These are phyloP conservation scores for Sinonovacula constricta DNA, from an alignment of 1,140 invertebrate species.

Conservation along the genomic window DNA sequence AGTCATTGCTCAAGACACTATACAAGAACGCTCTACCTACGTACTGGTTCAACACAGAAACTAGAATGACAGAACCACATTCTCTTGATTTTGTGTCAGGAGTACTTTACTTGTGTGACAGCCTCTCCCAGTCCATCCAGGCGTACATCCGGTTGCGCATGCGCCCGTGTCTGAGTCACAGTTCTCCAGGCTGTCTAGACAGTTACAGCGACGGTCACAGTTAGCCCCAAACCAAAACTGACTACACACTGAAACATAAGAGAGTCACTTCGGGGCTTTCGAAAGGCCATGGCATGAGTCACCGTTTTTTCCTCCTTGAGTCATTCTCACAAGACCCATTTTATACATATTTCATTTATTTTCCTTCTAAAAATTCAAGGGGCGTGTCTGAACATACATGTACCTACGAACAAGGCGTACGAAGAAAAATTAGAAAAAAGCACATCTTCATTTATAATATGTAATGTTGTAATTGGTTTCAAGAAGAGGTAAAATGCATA, in stretches of 20 bases:
- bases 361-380: not conserved
- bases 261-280: too few species aligned
- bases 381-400: not conserved
- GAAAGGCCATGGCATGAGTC: too few species aligned
- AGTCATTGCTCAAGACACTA: too few species aligned
- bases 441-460: too few species aligned
- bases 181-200: conserved; percentile 13
- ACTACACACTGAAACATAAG: conserved; percentile 11
- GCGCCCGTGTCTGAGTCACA: conserved; percentile 32
- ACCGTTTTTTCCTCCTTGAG: too few species aligned
- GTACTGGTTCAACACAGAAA: too few species aligned
- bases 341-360: not conserved
- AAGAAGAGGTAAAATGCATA: too few species aligned
- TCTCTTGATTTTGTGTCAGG: too few species aligned
- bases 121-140: conserved; percentile 29
- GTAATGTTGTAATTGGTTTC: too few species aligned
- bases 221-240: conserved; percentile 33
- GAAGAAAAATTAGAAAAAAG: not conserved
- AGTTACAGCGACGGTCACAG: conserved; percentile 36
- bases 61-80: too few species aligned
- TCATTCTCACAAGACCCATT: too few species aligned
- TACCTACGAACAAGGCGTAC: not conserved
- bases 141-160: conserved; percentile 33
- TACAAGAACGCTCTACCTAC: too few species aligned
- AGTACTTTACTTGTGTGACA: conserved; percentile 48